Percentiles rank a stretch among this genome's conserved stretches.
Evolutionary conservation across 2,888 invertebrate genomes (phyloP).

Genomic region (Thymelicus sylvestris): DNA sequence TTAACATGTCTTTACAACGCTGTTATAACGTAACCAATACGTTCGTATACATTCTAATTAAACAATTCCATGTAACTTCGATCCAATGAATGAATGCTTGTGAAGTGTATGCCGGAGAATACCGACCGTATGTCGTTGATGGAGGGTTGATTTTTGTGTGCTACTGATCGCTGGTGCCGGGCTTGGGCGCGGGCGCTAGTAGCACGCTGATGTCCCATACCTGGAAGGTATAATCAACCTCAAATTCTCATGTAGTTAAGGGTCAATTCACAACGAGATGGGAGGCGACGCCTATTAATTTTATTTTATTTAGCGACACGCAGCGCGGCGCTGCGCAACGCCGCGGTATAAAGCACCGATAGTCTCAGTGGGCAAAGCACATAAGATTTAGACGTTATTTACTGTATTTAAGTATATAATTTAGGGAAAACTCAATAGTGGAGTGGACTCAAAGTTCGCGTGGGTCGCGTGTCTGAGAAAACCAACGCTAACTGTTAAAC

Average conservation of each 20-base stretch:
- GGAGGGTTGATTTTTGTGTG: constrained; percentile 23
- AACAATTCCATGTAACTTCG: constrained; percentile 10
- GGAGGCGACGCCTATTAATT: no score
- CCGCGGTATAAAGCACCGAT: no score
- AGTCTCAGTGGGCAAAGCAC: no score
- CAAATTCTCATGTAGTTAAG: constrained; percentile 52
- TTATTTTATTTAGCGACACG: no score
- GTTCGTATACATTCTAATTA: constrained; percentile 18
- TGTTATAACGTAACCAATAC: constrained; percentile 17
- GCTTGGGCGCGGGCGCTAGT: constrained; percentile 68
- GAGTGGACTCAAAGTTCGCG: no score
- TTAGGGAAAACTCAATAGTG: no score
- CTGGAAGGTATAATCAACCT: constrained; percentile 43
- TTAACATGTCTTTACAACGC: constrained; percentile 25
- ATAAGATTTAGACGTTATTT: no score
- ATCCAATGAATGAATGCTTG: constrained; percentile 3
- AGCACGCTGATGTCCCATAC: constrained; percentile 93
- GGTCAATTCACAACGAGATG: no score
- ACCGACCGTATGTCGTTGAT: constrained; percentile 12
- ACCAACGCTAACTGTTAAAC: no score
- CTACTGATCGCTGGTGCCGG: constrained; percentile 64
- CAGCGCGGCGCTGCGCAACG: no score
- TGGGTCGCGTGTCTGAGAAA: no score
- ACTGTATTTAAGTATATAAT: no score
- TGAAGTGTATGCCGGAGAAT: background rate